Evolutionary conservation across 1,140 invertebrate genomes (phyloP), one percentile per base, ranked within the genome.

Genomic region (Apis cerana): DNA sequence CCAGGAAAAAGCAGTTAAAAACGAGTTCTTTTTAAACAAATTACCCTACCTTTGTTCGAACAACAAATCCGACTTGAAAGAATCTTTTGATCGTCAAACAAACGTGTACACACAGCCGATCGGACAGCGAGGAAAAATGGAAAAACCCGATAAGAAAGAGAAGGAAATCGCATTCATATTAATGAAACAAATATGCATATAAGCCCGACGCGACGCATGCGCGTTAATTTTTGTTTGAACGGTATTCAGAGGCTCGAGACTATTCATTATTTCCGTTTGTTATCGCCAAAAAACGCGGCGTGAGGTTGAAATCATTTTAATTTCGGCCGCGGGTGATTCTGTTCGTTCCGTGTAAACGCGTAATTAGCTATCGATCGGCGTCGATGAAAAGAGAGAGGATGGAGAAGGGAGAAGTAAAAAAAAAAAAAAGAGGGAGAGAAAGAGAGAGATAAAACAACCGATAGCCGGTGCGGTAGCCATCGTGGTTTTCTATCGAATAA

Each of bases 301-400:
- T 52, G 58, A 82, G 23, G 72, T 76, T 43, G 54, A 82, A 82
- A 76, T 82, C 81, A 86, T 87, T 87, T 86, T 87, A 87, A 87
- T 86, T 86, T 86, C 86, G 85, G 76, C 80, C 70, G 62, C 76
- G 23, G 61, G 27, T 64, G 71, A 87, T 84, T 88, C 72, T 43
- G 33, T 74, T 74, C 77, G 85, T 23, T n/a, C 23, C 74, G 76
- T 48, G 72, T 81, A 87, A 88, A 88, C 69, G 82, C 79, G 85
- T 84, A 87, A 88, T 87, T 87, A 88, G 85, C 74, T 81, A 88
- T 87, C 72, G 61, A 75, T 65, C 72, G 52, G 62, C 33, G 19
- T 9, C 17, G 54, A 58, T n/a, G 5, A 11, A 72, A 19, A 58
- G 33, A n/a, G 56, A 59, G 56, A 9, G 13, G 56, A 1, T 21